Evolutionary conservation across 2,113 vertebrate genomes (phyloP), one percentile per base, ranked within the genome.

Genomic region (Serinus canaria): DNA sequence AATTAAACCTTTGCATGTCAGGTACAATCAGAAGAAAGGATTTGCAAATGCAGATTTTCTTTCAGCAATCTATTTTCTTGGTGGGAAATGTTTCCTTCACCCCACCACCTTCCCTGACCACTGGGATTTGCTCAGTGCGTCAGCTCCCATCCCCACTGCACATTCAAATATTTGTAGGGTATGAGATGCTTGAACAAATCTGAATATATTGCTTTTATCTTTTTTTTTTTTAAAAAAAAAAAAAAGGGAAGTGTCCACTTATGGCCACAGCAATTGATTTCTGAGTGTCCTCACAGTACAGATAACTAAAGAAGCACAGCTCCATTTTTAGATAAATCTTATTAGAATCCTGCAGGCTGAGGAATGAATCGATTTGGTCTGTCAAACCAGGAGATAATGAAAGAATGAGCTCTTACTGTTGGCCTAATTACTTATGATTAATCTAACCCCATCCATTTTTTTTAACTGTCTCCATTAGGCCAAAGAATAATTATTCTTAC

Each of bases 311-410:
- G 50, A 91, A 77, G 18, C 35, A 68, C 19, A 33, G 63, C n/a
- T 81, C 66, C 41, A 25, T 64, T 83, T 92, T 95, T 83, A 92
- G 46, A 83, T 83, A 94, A 92, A 95, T 96, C 75, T 92, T 90
- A 23, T 87, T 92, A 95, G 60, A 69, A 68, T 64, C 63, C 58
- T 95, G 62, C 72, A 86, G 79, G 70, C 82, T 96, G 73, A 96
- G 74, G 70, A 92, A 80, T 78, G 17, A 55, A 58, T 82, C 12
- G 31, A 93, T 82, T 44, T 91, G 43, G 49, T 66, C 90, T 94
- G 81, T 94, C 94, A 94, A 93, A 87, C 62, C 56, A 87, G 67
- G 50, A 96, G 70, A 74, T 96, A 95, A 93, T 95, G 88, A 91
- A 96, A 78, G 93, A 92, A 96, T 90, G 76, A 86, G 79, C 76